Percentiles rank a stretch among this genome's conserved stretches.
phyloP scores from a whole-genome alignment of 2,797 vertebrate species.

The Cercopithecus mitis region DNA sequence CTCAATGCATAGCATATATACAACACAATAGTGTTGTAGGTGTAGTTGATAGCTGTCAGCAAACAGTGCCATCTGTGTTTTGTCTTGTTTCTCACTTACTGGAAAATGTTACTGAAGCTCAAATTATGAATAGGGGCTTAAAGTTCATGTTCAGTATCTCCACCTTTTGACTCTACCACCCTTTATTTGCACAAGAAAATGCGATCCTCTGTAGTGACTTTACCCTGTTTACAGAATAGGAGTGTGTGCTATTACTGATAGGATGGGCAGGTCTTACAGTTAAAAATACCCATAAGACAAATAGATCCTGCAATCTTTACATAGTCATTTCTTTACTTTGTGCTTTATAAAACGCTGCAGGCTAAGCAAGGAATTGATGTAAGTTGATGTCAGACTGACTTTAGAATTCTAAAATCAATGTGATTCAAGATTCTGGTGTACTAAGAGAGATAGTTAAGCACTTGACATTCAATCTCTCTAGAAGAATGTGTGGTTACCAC shows the following conservation, averaged over 20 bases:
- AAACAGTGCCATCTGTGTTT: neutral
- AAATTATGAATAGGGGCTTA: neutral
- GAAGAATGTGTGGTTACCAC: slow-evolving; percentile 54
- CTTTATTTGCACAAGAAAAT: slow-evolving; percentile 39
- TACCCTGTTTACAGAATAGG: neutral
- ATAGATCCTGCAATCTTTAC: neutral
- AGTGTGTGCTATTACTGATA: slow-evolving; percentile 6
- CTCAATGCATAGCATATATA: neutral
- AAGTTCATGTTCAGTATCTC: slow-evolving; percentile 2
- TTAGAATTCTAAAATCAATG: slow-evolving; percentile 26
- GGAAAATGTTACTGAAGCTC: neutral
- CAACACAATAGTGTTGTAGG: neutral
- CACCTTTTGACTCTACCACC: neutral
- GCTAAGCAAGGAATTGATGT: neutral
- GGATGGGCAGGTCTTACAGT: neutral
- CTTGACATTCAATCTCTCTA: slow-evolving; percentile 62
- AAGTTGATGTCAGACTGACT: neutral
- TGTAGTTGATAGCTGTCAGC: neutral
- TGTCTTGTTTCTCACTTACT: neutral
- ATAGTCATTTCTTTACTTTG: neutral
- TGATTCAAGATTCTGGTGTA: neutral
- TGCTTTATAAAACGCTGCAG: neutral
- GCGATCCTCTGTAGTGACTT: neutral
- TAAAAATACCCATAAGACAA: neutral
- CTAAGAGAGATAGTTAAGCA: neutral